These are phyloP conservation scores for Alethe diademata DNA, from an alignment of 2,113 vertebrate genomes.

Conservation along the genomic window DNA sequence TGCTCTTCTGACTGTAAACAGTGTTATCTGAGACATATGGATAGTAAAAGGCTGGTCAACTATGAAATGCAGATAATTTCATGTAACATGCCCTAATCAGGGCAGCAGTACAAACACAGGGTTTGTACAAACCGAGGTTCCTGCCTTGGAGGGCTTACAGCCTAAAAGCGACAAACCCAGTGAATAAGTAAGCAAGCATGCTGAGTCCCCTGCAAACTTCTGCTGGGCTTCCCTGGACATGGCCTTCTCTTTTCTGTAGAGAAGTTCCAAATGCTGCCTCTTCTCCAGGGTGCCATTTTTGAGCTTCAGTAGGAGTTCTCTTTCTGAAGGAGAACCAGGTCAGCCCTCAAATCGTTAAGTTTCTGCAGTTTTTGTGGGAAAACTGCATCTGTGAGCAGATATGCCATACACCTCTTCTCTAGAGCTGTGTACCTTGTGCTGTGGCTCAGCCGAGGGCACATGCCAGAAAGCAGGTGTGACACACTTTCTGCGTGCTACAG, in stretches of 20 bases:
- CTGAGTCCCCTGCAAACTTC: background rate
- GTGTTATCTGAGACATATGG: background rate
- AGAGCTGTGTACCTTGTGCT: background rate
- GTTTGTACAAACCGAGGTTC: background rate
- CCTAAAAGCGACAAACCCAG: background rate
- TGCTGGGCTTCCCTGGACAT: background rate
- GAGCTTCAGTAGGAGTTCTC: background rate
- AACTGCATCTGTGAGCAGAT: background rate
- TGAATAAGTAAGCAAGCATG: background rate
- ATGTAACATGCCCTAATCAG: background rate
- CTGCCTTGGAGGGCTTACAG: background rate
- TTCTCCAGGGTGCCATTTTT: background rate
- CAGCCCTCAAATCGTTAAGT: background rate
- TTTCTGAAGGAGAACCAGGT: background rate
- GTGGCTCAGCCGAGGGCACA: background rate
- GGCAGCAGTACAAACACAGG: background rate
- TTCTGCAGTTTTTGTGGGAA: background rate
- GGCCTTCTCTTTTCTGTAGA: background rate
- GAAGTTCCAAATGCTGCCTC: background rate
- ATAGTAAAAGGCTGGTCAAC: background rate
- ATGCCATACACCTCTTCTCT: background rate
- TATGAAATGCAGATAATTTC: background rate
- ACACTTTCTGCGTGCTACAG: constrained; percentile 22
- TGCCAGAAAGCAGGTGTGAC: constrained; percentile 45
- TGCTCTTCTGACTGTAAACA: background rate